Evolutionary conservation across 2,113 vertebrate genomes (phyloP).

Genomic region (Dendrocopos noguchii): DNA sequence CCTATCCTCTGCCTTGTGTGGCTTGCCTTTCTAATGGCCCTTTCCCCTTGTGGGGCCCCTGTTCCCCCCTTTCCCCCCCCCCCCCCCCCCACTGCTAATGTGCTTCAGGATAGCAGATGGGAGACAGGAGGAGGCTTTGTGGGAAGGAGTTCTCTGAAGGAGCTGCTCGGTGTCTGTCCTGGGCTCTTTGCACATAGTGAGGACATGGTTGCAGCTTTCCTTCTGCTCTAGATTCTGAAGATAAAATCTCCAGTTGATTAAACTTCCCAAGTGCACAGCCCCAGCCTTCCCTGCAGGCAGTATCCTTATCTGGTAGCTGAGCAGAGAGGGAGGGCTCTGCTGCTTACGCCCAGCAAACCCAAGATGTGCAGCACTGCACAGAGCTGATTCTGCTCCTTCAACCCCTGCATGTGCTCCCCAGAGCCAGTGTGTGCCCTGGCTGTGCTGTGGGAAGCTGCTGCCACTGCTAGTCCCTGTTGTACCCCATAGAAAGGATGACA

Average conservation of each 20-base stretch:
- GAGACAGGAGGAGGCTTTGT: neutral
- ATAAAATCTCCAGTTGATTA: neutral
- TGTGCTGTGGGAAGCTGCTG: neutral
- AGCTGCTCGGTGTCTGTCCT: accelerated
- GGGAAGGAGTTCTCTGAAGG: neutral
- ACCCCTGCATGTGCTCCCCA: neutral
- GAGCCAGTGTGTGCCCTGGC: neutral
- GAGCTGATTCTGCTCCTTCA: neutral
- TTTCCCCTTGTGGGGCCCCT: accelerated
- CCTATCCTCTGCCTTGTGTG: too few species aligned
- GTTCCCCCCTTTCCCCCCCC: too few species aligned
- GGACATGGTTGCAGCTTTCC: neutral
- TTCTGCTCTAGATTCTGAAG: neutral
- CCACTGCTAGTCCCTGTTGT: neutral
- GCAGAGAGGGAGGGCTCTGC: neutral
- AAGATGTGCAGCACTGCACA: neutral
- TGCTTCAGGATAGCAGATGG: accelerated
- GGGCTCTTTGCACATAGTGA: accelerated
- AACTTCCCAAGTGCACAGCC: neutral
- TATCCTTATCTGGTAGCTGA: neutral
- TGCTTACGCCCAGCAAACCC: neutral
- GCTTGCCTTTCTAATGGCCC: neutral
- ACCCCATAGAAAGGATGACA: neutral
- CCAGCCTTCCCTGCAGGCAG: conserved; percentile 6
- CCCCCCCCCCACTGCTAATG: neutral